phyloP scores from a whole-genome alignment of 1,140 invertebrate species.

The Drosophila obscura region DNA sequence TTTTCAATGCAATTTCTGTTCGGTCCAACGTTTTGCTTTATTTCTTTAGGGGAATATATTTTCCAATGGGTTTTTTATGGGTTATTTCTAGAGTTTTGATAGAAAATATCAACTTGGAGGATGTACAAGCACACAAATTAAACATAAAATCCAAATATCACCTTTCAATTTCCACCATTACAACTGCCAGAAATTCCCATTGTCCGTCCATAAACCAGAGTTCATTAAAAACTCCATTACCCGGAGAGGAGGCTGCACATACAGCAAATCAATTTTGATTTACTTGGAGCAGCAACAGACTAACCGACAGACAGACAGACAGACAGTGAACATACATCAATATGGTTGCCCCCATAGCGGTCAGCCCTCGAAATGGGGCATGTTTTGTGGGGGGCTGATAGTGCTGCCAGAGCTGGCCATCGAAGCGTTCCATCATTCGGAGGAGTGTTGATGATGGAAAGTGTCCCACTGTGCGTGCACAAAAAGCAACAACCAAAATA shows the following conservation, averaged over 20 bases:
- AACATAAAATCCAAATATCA: slow-evolving; percentile 1
- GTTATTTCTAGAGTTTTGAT: not conserved
- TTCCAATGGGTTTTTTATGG: not conserved
- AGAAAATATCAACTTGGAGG: too few species aligned
- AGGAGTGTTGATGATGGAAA: slow-evolving; percentile 78
- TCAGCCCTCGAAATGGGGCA: slow-evolving; percentile 43
- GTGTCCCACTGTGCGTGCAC: slow-evolving; percentile 72
- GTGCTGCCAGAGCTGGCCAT: slow-evolving; percentile 54
- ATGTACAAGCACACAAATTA: not conserved
- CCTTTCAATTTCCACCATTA: not conserved
- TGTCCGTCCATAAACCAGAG: slow-evolving; percentile 29
- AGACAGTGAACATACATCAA: slow-evolving; percentile 48
- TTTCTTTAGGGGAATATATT: not conserved
- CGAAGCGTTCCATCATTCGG: slow-evolving; percentile 75
- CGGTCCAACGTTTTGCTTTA: not conserved
- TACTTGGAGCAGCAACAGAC: slow-evolving; percentile 48
- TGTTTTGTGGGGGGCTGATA: slow-evolving; percentile 36
- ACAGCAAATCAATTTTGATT: slow-evolving; percentile 77
- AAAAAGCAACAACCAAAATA: slow-evolving; percentile 44
- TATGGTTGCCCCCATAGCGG: slow-evolving; percentile 37
- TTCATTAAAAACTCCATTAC: slow-evolving; percentile 78
- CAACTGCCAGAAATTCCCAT: slow-evolving; percentile 10
- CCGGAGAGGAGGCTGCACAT: slow-evolving; percentile 7
- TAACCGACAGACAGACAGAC: slow-evolving; percentile 6
- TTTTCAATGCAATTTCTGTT: slow-evolving; percentile 25